Evolutionary conservation across 2,113 vertebrate species (phyloP).

Genomic region (Cyphomyrus plagiostoma): DNA sequence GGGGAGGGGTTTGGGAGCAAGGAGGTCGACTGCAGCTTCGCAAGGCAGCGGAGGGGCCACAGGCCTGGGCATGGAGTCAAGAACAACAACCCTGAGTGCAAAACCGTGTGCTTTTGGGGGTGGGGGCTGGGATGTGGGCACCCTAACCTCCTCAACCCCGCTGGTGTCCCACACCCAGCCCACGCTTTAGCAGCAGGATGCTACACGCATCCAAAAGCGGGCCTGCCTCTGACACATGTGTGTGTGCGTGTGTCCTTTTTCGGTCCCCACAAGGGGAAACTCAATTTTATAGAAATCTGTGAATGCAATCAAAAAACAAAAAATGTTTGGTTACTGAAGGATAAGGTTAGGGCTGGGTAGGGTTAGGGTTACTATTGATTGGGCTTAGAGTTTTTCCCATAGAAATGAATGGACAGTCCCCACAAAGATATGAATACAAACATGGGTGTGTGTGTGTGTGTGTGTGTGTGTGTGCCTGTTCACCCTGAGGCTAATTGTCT

Average conservation of each 20-base stretch:
- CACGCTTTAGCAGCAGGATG: background rate
- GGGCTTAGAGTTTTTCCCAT: background rate
- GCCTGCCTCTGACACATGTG: background rate
- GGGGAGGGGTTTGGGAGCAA: background rate
- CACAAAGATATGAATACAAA: background rate
- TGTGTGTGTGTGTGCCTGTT: background rate
- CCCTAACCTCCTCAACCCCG: background rate
- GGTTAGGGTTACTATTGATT: background rate
- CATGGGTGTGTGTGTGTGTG: background rate
- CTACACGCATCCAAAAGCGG: background rate
- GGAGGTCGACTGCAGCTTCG: constrained; percentile 28
- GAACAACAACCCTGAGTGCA: constrained; percentile 25
- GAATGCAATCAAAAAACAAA: background rate
- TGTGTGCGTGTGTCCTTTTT: background rate
- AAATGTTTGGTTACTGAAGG: background rate
- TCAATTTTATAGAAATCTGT: background rate
- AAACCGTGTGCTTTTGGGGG: constrained; percentile 13
- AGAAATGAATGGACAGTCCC: background rate
- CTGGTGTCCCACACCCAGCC: background rate
- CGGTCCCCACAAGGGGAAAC: background rate
- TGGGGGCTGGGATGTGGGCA: background rate
- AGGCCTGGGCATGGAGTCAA: constrained; percentile 12
- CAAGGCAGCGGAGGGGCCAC: constrained; percentile 24
- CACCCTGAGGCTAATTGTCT: background rate
- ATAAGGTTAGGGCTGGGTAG: background rate